Evolutionary conservation across 2,113 vertebrate species (phyloP), one percentile per base, ranked within the genome.

Genomic region (Campylorhamphus procurvoides): DNA sequence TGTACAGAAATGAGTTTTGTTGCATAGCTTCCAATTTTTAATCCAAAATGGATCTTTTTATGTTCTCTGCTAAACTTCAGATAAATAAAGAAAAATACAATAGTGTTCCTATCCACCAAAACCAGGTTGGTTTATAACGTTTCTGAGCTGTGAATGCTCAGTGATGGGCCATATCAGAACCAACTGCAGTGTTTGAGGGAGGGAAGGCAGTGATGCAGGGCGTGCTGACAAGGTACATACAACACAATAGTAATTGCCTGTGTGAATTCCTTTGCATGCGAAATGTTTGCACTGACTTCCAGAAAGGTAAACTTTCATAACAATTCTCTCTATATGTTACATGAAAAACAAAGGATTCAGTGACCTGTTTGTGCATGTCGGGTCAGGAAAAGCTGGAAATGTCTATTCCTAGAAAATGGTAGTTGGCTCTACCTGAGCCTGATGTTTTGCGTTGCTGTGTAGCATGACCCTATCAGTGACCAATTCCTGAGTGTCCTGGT

Each of bases 151-250:
- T 40, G 49, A 42, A 44, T 23, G 18, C 47, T 87, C 25, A 5
- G n/a, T 14, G 40, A 4, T 33, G 53, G 28, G 37, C 33, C 0
- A 0, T n/a, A 35, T 18, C 63, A 50, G n/a, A 39, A 7, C 68
- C 44, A 29, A 37, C 37, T 9, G 37, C 56, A 13, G 24, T 15
- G 6, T 87, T 67, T 59, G 69, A 49, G 47, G 28, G 46, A 55
- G 23, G 58, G 37, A 92, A 39, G 7, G 6, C 12, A 33, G 3
- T 47, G 77, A 35, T 59, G 56, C 11, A 2, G 68, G 87, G 40
- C 1, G 0, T 56, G 39, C 60, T 59, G 69, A 62, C 37, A 87
- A 28, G 67, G 76, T 87, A 9, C 4, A 0, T 58, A 49, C 77
- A 25, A 33, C 14, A 12, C 14, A 63, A 9, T 23, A n/a, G 7